Base-by-base conservation (phyloP, 2,888 invertebrate genomes). In the Drosophila planitibia region DNA sequence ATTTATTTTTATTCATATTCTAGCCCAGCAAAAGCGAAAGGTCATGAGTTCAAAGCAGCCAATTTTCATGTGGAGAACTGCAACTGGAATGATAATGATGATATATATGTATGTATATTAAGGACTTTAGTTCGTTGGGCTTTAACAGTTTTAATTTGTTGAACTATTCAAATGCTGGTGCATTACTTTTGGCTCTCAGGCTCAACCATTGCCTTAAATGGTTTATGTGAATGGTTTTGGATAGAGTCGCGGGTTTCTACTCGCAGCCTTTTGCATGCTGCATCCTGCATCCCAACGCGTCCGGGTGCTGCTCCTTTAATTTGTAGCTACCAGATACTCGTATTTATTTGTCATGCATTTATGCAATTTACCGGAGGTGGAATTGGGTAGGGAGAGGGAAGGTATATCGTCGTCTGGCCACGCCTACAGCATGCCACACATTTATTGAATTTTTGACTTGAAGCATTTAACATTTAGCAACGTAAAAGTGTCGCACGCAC, bases 401-500 rank as follows among this genome's bases (percentile, higher is more conserved):
- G 41, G 54, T 54, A 41, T 73, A 65, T 62, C 37, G 82, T 37
- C 19, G 57, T 61, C 74, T 77, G 74, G 62, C 79, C 65, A 81
- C 79, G 78, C 79, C 82, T 61, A 64, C 69, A 69, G 70, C 80
- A 79, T 74, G 65, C 75, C 75, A 64, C 61, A 74, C 78, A 81
- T 89, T 87, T 85, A 85, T 85, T 89, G 87, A 89, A 87, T 89
- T 85, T 89, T 77, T 85, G 89, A 87, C 89, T 85, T 84, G 75
- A 79, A 87, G 90, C 82, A 80, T 89, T 87, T 84, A 77, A 86
- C 84, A 83, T 83, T 89, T 85, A 74, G 28, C 47, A 89, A 81
- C 70, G 79, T 59, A 81, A 74, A 88, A 83, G 81, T 83, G 83
- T 82, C 69, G 79, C 65, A 81, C 72, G 77, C 78, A 79, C 64